Conservation (phyloP, 35 echinoderm and acorn worm genomes). For the Hemicentrotus pulcherrimus region DNA sequence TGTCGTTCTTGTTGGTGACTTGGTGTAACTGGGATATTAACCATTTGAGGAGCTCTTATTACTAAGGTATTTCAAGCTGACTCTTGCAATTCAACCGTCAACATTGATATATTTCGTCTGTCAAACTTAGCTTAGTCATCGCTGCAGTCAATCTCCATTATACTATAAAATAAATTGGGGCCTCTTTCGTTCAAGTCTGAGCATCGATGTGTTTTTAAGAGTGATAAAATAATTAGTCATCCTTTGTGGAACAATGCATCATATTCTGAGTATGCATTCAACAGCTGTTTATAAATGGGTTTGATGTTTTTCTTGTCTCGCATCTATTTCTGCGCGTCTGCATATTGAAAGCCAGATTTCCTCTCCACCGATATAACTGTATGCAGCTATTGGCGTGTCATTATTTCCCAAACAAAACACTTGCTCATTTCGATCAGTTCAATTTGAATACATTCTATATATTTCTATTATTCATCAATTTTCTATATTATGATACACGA, state of each 20-base stretch:
- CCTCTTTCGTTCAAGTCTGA: background rate
- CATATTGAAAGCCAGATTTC: background rate
- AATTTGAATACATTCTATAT: too few relatives aligned
- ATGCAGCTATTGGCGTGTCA: background rate
- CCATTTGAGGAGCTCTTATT: too few relatives aligned
- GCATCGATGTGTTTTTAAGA: background rate
- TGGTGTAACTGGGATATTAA: too few relatives aligned
- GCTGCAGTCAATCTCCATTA: background rate
- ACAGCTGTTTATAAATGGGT: background rate
- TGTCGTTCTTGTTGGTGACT: too few relatives aligned
- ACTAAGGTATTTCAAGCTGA: too few relatives aligned
- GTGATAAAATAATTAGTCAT: background rate
- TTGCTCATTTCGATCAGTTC: too few relatives aligned
- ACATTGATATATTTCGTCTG: background rate
- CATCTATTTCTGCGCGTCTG: background rate
- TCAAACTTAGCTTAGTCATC: background rate
- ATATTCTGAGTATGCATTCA: background rate
- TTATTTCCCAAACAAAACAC: background rate
- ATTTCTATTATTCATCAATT: too few relatives aligned
- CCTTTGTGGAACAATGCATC: background rate
- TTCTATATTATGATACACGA: too few relatives aligned
- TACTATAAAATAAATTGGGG: background rate
- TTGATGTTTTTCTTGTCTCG: background rate
- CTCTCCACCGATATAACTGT: background rate
- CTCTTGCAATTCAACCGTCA: background rate